Base-by-base conservation (phyloP, 2,113 vertebrate species). In the Promerops cafer region DNA sequence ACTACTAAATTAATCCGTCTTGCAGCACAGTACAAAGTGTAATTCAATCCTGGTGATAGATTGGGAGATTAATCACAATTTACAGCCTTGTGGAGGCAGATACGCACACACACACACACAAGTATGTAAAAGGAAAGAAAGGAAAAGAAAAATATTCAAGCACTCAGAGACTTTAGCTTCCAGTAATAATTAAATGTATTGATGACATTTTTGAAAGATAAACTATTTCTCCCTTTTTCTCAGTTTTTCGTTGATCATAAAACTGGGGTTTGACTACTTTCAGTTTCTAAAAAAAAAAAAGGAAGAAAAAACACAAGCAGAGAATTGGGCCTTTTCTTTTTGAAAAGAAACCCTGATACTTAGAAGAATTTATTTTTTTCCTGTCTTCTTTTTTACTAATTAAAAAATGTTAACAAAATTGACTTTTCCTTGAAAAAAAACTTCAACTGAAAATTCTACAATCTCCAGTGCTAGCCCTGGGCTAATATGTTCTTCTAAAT, bases 41-140 rank as follows among this genome's bases (percentile, higher is more conserved):
- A 97, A 96, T 81, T 96, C 79, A 93, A 74, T 71, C 68, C 83
- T 86, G 83, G 44, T 92, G 84, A 96, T 93, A 83, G 79, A 69
- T 19, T 82, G 74, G 72, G 53, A 89, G 76, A 94, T 95, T 92
- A 90, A 96, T 90, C 83, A 83, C 52, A 94, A 93, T 96, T 95
- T 95, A 92, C 56, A 93, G 83, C 68, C 63, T 83, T 91, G 71
- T 92, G 87, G 93, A 90, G n/a, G 83, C 68, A 94, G 59, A 93
- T 30, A 74, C 7, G 37, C 70, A 59, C 16, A 78, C 13, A 45
- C 40, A 66, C 63, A 81, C 47, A 53, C 52, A 18, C 18, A 59
- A 65, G 6, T 20, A 44, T 28, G 68, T 18, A 82, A 52, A 79
- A 89, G 56, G 7, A 61, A 68, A 83, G 11, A 92, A 91, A 68